Evolutionary conservation across 1,140 invertebrate species (phyloP), one percentile per base, ranked within the genome.

Genomic region (Pseudomyrmex gracilis): DNA sequence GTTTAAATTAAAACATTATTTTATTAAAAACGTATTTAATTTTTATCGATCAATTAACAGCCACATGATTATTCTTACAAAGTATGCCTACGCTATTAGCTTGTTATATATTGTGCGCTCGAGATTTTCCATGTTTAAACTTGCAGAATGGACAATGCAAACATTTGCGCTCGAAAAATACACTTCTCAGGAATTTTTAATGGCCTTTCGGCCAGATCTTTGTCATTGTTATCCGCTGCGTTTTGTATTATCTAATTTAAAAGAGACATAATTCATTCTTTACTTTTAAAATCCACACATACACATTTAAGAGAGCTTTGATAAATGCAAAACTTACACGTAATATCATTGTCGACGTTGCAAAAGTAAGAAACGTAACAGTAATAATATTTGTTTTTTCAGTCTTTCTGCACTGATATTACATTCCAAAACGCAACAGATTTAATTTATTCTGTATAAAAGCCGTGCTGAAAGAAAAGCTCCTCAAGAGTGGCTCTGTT

Each of bases 401-500:
- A 15, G 24, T 70, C 51, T 47, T 78, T 57, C 51, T 57, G 3
- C 64, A 68, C 5, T 43, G 20, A 51, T 76, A 66, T 64, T 76
- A 64, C 60, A 64, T 53, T 64, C 13, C 22, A 9, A 66, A 66
- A 64, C 9, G 22, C 51, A 76, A 51, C 8, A 20, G 64, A 70
- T 70, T 67, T 78, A 78, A 78, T 78, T 78, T 43, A 34, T 78
- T 57, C 2, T 13, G 34, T 78, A 47, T 68, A 47, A 78, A 68
- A 78, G 53, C 51, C 53, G 63, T 3, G 24, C n/a, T 57, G n/a
- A 43, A 55, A 78, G 17, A 67, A 55, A 68, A 78, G 20, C 43
- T 17, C 20, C 45, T 78, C 43, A 68, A 78, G 34, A 0, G 15
- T 15, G 12, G 51, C 49, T 70, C 20, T 66, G 15, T 53, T 51